Base-by-base conservation (phyloP, 2,888 invertebrate genomes). In the Pegoplata infirma region DNA sequence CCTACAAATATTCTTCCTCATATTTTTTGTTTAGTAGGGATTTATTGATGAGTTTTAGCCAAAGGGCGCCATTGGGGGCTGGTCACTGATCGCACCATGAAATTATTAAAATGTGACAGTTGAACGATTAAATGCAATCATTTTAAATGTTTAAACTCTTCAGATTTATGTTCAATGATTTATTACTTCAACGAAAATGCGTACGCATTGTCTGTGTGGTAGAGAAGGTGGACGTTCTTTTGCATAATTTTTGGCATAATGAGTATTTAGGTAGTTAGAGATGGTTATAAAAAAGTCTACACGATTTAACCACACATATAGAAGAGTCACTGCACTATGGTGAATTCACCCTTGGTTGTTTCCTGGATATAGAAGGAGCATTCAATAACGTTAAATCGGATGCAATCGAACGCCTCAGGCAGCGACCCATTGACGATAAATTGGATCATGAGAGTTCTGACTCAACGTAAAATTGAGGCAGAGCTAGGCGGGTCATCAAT, bases 81-180 rank as follows among this genome's bases (percentile, higher is more conserved):
- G 84, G 84, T 82, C 84, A 81, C 81, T 82, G 84, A 84, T 86
- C 85, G 85, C 85, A 84, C 86, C 85, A 85, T 84, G 86, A 84
- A 85, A 86, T 86, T 86, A 86, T 86, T 86, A 85, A 86, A 86
- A 86, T 86, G 84, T 86, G 86, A 86, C 86, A 86, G 86, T 84
- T 84, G 85, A 85, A 85, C 86, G 85, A 86, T 85, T 85, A 86
- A 85, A 84, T 84, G 84, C 84, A 85, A 86, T 86, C 85, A 85
- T 84, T 85, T 84, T 82, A 82, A 83, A 82, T 83, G 79, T 72
- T 79, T 72, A 72, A 76, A 75, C 79, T 79, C 71, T 67, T 71
- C 79, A 79, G 75, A 79, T 79, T 79, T 79, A 75, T 79, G 63
- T 67, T 76, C 36, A 80, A 81, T 82, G 82, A 82, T 82, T 82